A percentile compares a stretch with the other conserved stretches of the same genome.
Conservation (phyloP, 2,888 invertebrate species). For the Tetragonula carbonaria region DNA sequence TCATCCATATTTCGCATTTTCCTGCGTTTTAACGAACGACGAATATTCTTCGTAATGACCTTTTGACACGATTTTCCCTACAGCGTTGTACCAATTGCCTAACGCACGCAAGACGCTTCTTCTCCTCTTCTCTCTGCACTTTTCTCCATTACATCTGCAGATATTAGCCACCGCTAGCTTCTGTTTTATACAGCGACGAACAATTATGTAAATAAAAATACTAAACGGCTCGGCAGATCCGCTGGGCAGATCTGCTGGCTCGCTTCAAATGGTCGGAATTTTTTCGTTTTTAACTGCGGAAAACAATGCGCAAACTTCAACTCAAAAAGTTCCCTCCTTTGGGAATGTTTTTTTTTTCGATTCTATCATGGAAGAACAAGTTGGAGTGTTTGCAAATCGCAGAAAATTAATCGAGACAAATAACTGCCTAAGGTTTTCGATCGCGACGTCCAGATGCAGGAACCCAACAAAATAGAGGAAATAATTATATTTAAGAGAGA, state of each 20-base stretch:
- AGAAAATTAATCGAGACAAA: constrained; percentile 18
- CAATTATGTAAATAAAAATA: constrained; percentile 40
- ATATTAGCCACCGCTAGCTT: too few species aligned
- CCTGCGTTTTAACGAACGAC: background rate
- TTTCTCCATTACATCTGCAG: background rate
- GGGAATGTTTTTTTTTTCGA: background rate
- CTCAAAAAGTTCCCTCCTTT: background rate
- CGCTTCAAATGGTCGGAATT: constrained; percentile 12
- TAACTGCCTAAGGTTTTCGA: background rate
- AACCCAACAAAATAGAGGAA: background rate
- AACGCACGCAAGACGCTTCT: too few species aligned
- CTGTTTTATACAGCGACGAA: background rate
- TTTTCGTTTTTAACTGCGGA: constrained; percentile 40
- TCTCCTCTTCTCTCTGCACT: background rate
- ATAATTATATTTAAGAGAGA: background rate
- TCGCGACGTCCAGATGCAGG: too few species aligned
- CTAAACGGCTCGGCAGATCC: background rate
- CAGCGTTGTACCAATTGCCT: background rate
- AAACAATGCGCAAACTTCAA: constrained; percentile 28
- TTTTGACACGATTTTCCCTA: background rate
- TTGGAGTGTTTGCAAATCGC: background rate
- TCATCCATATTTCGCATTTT: too few species aligned
- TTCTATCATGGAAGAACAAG: background rate
- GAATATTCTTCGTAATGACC: background rate
- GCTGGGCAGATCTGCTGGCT: background rate